Base-by-base conservation (phyloP, 2,797 vertebrate species). In the Todus mexicanus region DNA sequence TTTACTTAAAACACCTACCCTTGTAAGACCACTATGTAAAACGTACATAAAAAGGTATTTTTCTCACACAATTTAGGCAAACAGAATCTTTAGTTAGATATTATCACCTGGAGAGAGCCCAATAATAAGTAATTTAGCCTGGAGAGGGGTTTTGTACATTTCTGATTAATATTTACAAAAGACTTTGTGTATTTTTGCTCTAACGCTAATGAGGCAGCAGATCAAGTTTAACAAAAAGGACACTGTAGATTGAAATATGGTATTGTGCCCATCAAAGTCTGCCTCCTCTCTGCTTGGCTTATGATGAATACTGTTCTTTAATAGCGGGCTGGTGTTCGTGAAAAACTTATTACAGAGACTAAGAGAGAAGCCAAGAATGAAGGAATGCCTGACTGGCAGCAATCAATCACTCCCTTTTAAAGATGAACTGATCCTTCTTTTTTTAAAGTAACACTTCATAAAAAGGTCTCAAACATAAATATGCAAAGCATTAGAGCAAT, bases 241-340 rank as follows among this genome's bases (percentile, higher is more conserved):
- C 98, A 97, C 98, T 99, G 98, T 99, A 98, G 96, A 94, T 98
- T 98, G 98, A 98, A 98, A 98, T 98, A 98, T 97, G 97, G 97
- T 98, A 97, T 97, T 97, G 97, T 98, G 97, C 96, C 98, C 97
- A 98, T 98, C 98, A 98, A 96, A 98, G 96, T 97, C 98, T 97
- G 97, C 98, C 98, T 98, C 98, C 98, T 98, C 98, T 97, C 98
- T 98, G 98, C 98, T 98, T 99, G 98, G 98, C 98, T 98, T 97
- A 94, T 96, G 78, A 98, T 99, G 99, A 99, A 99, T 99, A 97
- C 98, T 80, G 96, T 97, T 98, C 98, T 99, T 99, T 98, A 98
- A 98, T 98, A 98, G 98, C 97, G 86, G 98, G 97, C 98, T 98
- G 98, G 98, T 98, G 98, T 98, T 98, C 97, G 95, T 98, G 97